Evolutionary conservation across 2,113 vertebrate genomes (phyloP).

Genomic region (Megalops atlanticus): DNA sequence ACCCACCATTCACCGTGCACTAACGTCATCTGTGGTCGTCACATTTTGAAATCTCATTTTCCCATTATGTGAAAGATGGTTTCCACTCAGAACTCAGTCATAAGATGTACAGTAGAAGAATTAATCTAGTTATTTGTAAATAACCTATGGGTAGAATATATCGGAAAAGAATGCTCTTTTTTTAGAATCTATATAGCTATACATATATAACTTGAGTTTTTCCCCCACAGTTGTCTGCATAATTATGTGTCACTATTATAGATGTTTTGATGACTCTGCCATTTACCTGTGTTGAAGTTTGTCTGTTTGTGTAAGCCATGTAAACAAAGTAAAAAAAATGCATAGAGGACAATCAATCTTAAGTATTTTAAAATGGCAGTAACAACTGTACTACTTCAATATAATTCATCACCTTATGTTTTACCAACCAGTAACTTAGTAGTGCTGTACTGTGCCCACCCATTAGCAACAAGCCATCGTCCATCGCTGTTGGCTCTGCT

Average conservation of each 20-base stretch:
- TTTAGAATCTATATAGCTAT: not conserved
- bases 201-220: constrained; percentile 8
- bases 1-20: constrained; percentile 35
- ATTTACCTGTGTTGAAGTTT: not conserved
- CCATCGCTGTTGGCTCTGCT: not conserved
- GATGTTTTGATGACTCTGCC: constrained; percentile 28
- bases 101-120: constrained; percentile 41
- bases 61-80: constrained; percentile 58
- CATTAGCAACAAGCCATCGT: not conserved
- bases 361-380: not conserved
- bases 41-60: constrained; percentile 50
- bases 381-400: not conserved
- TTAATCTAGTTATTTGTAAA: constrained; percentile 8
- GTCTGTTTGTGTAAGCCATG: not conserved
- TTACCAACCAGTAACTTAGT: not conserved
- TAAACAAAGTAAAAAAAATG: not conserved
- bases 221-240: not conserved
- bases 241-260: constrained; percentile 31
- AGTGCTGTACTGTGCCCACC: constrained; percentile 34
- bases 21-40: constrained; percentile 37
- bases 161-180: not conserved
- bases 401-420: not conserved
- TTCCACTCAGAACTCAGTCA: constrained; percentile 63
- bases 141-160: not conserved
- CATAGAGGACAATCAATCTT: not conserved